phyloP scores from a whole-genome alignment of 1,140 invertebrate species.

The Anagrus nilaparvatae region DNA sequence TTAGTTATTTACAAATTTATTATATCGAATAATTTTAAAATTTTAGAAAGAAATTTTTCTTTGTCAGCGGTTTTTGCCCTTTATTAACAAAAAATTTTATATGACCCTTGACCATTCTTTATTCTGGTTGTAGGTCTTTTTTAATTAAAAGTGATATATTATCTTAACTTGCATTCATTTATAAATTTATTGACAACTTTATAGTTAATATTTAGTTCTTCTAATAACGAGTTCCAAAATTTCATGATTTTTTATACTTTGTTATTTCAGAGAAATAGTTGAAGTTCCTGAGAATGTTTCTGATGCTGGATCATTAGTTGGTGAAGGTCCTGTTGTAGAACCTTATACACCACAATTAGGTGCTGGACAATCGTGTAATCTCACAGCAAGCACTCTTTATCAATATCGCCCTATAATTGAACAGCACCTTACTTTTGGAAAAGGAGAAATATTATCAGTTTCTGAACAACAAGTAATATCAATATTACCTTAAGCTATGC shows the following conservation, averaged over 20 bases:
- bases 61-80: too few species aligned
- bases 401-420: conserved; percentile 57
- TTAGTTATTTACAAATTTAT: conserved; percentile 2
- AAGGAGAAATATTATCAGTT: conserved; percentile 56
- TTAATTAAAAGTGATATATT: too few species aligned
- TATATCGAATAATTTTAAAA: background rate
- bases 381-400: conserved; percentile 49
- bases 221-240: background rate
- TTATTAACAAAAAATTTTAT: too few species aligned
- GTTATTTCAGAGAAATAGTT: conserved; percentile 52
- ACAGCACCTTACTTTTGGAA: conserved; percentile 56
- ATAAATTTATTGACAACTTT: too few species aligned
- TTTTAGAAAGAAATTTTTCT: too few species aligned
- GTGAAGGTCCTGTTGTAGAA: conserved; percentile 33
- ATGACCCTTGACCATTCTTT: too few species aligned
- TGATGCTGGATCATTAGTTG: conserved; percentile 41
- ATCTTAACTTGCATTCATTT: too few species aligned
- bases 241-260: background rate
- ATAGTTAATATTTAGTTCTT: too few species aligned
- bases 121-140: too few species aligned
- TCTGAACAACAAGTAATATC: conserved; percentile 49
- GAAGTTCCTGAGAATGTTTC: conserved; percentile 62
- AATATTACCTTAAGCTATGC: background rate
- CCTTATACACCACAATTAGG: conserved; percentile 31
- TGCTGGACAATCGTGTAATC: conserved; percentile 34